Evolutionary conservation across 2,797 vertebrate genomes (phyloP), one percentile per base, ranked within the genome.

Genomic region (Sebastes iracundus): DNA sequence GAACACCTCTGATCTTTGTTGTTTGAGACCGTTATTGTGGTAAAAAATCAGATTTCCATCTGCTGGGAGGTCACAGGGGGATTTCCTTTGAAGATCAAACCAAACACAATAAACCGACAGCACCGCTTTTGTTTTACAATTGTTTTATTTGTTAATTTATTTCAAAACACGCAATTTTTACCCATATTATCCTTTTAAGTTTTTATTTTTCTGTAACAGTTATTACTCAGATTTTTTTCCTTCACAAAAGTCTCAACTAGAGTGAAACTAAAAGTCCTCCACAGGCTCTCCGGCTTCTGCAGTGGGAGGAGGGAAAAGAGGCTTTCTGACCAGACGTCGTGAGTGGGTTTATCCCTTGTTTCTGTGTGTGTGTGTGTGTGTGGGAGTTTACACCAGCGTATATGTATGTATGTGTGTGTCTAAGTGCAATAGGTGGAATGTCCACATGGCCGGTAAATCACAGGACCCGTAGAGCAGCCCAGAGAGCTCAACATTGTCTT

Each of bases 111-210:
- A 92, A 92, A 87, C 77, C 33, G 1, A 80, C 83, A 70, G 20
- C 84, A 66, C 58, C 6, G 30, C 65, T 72, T 58, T 94, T 92
- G 93, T 95, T 96, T 95, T 95, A 95, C 94, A 94, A 92, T 95
- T 93, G 93, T 94, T 95, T 96, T 95, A 95, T 96, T 96, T 93
- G 91, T 95, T 95, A 93, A 95, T 94, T 96, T 96, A 96, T 95
- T 95, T 96, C 94, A 96, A 96, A 96, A 96, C 95, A 95, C 96
- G 94, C 95, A 96, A 95, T 93, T 89, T 96, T 96, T 96, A 96
- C 95, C 96, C 95, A 96, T 96, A 96, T 96, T 95, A 94, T 95
- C 95, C 93, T 96, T 95, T 96, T 94, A 91, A 93, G 88, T 90
- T 94, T 95, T 95, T 93, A 91, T 94, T 96, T 95, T 96, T 95